Percentiles rank a stretch among this genome's conserved stretches.
Conservation (phyloP, 2,113 vertebrate species). For the Hiodon tergisus region DNA sequence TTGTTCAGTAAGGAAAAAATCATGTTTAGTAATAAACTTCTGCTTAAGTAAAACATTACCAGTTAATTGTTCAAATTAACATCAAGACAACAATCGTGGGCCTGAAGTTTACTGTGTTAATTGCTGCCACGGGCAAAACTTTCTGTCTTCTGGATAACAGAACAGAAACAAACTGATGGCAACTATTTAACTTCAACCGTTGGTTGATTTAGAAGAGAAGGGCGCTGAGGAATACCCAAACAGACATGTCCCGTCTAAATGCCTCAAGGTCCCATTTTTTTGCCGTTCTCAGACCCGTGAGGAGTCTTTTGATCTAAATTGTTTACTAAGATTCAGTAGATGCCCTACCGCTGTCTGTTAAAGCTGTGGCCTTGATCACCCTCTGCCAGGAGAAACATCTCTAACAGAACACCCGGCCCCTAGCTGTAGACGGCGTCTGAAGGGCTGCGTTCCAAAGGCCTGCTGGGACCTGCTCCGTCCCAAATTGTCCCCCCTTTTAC, state of each 20-base stretch:
- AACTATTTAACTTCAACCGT: not conserved
- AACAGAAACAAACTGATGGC: not conserved
- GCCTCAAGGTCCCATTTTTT: not conserved
- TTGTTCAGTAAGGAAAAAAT: too few relatives aligned
- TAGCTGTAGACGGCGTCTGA: not conserved
- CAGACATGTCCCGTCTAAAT: not conserved
- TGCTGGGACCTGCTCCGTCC: not conserved
- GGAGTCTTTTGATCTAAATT: conserved; percentile 14
- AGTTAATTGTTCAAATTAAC: too few relatives aligned
- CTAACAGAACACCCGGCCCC: not conserved
- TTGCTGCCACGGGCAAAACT: not conserved
- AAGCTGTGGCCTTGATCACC: not conserved
- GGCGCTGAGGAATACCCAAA: not conserved
- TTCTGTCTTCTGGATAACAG: too few relatives aligned
- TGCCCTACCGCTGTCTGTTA: not conserved
- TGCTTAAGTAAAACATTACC: too few relatives aligned
- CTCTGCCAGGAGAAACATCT: not conserved
- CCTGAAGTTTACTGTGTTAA: too few relatives aligned
- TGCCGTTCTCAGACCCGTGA: not conserved
- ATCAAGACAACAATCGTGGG: too few relatives aligned
- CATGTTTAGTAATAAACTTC: too few relatives aligned
- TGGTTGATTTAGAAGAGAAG: not conserved
- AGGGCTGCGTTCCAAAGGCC: not conserved
- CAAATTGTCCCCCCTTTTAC: not conserved
- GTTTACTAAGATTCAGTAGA: conserved; percentile 9